Conservation (phyloP, 2,888 invertebrate species). For the Caradrina kadenii region DNA sequence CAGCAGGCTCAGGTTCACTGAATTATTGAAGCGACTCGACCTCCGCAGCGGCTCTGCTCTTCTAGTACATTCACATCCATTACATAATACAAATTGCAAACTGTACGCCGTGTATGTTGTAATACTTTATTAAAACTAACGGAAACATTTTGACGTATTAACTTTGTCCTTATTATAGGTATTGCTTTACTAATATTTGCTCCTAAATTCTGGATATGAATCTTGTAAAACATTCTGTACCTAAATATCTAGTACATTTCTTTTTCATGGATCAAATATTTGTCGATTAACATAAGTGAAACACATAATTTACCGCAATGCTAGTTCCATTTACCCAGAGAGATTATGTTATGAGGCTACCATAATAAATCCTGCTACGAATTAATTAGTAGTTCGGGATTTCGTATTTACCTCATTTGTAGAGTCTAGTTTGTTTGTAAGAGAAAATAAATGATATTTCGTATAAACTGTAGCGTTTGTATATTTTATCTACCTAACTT, state of each 20-base stretch:
- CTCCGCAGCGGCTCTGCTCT: slow-evolving; percentile 69
- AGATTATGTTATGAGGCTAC: not conserved
- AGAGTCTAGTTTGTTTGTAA: not conserved
- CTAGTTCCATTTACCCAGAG: slow-evolving; percentile 1
- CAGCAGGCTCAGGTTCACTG: slow-evolving; percentile 66
- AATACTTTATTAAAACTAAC: slow-evolving; percentile 18
- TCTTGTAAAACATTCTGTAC: not conserved
- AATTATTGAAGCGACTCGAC: slow-evolving; percentile 78
- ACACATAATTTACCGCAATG: not conserved
- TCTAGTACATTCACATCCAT: slow-evolving; percentile 72
- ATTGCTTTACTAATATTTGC: no score
- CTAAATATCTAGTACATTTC: not conserved
- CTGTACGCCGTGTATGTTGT: slow-evolving; percentile 49
- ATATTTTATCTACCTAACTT: not conserved
- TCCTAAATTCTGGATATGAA: no score
- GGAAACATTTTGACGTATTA: not conserved
- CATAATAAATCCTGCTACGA: slow-evolving; percentile 1
- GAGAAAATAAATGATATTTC: no score
- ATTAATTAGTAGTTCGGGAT: not conserved
- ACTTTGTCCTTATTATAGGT: not conserved
- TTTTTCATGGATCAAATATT: not conserved
- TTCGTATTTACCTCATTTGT: not conserved
- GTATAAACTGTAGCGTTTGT: not conserved
- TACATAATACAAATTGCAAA: slow-evolving; percentile 73
- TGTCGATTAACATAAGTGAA: no score